These are phyloP conservation scores for Entomobrya multifasciata DNA, from an alignment of 2,888 invertebrate genomes.

Conservation along the genomic window DNA sequence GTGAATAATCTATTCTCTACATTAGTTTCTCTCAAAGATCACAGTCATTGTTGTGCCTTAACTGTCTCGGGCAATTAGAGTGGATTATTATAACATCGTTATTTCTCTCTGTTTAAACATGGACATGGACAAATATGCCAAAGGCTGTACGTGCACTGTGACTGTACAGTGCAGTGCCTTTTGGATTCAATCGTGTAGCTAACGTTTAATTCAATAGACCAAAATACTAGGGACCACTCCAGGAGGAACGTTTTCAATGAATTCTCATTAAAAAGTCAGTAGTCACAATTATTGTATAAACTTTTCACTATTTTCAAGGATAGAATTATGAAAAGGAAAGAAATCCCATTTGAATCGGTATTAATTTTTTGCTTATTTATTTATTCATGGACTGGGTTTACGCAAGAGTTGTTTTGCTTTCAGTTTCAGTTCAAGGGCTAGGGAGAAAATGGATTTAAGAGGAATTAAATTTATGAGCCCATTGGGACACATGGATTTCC, in stretches of 20 bases:
- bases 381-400: constrained; percentile 33
- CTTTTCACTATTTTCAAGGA: neutral
- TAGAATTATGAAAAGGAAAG: constrained; percentile 8
- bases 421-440: neutral
- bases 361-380: constrained; percentile 21
- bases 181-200: neutral
- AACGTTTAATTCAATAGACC: too few relatives aligned
- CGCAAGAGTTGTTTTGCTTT: neutral
- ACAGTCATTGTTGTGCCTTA: constrained; percentile 21
- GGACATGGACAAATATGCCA: neutral
- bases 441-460: neutral
- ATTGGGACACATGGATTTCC: constrained; percentile 43
- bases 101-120: constrained; percentile 9
- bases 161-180: neutral
- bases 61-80: constrained; percentile 33
- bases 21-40: neutral
- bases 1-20: constrained; percentile 5
- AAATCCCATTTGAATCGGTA: neutral
- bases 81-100: constrained; percentile 24
- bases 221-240: too few relatives aligned
- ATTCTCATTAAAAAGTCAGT: too few relatives aligned
- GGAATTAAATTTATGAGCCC: constrained; percentile 53
- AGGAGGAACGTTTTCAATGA: too few relatives aligned
- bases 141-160: neutral
- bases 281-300: neutral